Percentiles rank a stretch among this genome's conserved stretches.
These are phyloP conservation scores for Leptinotarsa juncta DNA, from an alignment of 2,888 invertebrate genomes.

Conservation along the genomic window DNA sequence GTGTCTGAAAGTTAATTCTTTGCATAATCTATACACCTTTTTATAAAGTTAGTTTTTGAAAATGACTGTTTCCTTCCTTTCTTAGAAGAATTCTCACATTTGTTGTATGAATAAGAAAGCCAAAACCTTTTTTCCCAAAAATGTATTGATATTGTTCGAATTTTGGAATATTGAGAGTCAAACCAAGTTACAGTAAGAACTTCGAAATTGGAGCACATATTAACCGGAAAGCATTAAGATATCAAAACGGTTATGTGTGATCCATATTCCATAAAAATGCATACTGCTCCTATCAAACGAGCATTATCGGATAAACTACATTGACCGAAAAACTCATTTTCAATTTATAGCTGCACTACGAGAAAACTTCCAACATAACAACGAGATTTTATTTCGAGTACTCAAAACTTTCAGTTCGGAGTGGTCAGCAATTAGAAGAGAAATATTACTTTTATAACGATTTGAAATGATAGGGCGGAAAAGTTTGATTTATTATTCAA, in stretches of 20 bases:
- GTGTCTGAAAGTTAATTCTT: no score
- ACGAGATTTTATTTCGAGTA: constrained; percentile 39
- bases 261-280: constrained; percentile 25
- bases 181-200: background rate
- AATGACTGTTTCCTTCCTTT: no score
- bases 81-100: no score
- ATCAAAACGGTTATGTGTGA: constrained; percentile 8
- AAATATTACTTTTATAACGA: constrained; percentile 40
- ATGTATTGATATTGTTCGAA: no score
- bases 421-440: constrained; percentile 40
- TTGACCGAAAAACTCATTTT: constrained; percentile 31
- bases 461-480: constrained; percentile 26
- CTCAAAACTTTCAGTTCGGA: constrained; percentile 40
- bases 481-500: constrained; percentile 1
- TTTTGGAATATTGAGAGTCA: no score
- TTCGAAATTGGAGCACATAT: background rate
- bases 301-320: constrained; percentile 27
- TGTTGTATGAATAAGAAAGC: no score
- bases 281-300: constrained; percentile 27
- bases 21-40: no score
- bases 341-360: constrained; percentile 33
- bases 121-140: no score
- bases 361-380: constrained; percentile 39
- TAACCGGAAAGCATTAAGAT: background rate
- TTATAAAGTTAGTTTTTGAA: no score